Evolutionary conservation across 1,140 invertebrate genomes (phyloP).

Genomic region (Globodera ellingtonae): DNA sequence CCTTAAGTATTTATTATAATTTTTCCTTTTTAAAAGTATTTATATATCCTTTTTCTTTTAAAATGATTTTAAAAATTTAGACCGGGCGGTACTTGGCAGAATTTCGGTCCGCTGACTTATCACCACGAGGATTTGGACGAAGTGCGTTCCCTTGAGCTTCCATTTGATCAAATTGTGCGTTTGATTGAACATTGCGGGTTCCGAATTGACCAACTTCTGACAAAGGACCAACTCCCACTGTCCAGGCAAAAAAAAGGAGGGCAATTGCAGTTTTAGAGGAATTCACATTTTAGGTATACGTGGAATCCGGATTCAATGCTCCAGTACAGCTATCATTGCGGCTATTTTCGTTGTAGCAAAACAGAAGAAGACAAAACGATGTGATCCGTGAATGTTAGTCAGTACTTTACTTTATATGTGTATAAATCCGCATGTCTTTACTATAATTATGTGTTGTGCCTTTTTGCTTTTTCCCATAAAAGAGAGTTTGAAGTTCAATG

Average conservation of each 20-base stretch:
- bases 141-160: constrained; percentile 90
- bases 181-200: constrained; percentile 85
- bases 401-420: not conserved
- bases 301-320: constrained; percentile 92
- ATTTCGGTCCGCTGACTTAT: constrained; percentile 79
- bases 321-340: constrained; percentile 82
- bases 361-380: not conserved
- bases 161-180: constrained; percentile 75
- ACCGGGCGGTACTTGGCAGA: constrained; percentile 73
- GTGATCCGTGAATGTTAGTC: not conserved
- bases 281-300: constrained; percentile 75
- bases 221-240: constrained; percentile 69
- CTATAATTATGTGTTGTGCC: not conserved
- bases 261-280: not conserved
- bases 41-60: not conserved
- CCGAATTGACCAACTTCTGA: constrained; percentile 73
- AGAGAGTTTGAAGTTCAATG: too few relatives aligned
- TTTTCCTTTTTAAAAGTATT: constrained; percentile 66
- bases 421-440: constrained; percentile 1
- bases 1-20: constrained; percentile 70
- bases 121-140: constrained; percentile 87
- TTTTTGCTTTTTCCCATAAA: not conserved
- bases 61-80: not conserved
- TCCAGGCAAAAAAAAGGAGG: constrained; percentile 59
- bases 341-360: constrained; percentile 74